phyloP scores from a whole-genome alignment of 2,797 vertebrate genomes.

The Denticeps clupeoides region DNA sequence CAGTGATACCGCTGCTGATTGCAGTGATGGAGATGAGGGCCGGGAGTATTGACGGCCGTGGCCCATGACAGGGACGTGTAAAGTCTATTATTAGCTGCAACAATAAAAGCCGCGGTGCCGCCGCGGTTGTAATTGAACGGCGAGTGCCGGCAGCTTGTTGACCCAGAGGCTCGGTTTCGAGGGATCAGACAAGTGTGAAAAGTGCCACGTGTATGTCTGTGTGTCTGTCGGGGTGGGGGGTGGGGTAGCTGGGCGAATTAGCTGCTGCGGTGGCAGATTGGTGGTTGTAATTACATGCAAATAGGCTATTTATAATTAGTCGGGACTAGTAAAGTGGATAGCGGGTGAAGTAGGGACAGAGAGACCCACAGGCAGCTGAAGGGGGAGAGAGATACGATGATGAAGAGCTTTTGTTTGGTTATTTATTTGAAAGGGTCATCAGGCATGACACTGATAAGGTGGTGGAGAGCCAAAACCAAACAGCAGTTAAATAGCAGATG shows the following conservation, averaged over 20 bases:
- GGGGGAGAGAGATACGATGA: not conserved
- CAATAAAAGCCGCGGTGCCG: conserved; percentile 37
- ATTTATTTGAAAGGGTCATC: too few species aligned
- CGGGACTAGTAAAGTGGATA: conserved; percentile 2
- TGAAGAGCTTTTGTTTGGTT: too few species aligned
- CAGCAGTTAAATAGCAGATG: too few species aligned
- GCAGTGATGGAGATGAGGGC: conserved; percentile 44
- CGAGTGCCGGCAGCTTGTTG: conserved; percentile 28
- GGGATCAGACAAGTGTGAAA: conserved; percentile 18
- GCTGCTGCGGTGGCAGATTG: not conserved
- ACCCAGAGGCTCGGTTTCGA: conserved; percentile 12
- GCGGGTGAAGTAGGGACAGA: not conserved
- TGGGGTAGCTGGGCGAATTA: not conserved
- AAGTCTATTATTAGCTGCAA: conserved; percentile 49
- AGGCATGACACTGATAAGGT: too few species aligned
- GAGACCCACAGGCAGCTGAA: not conserved
- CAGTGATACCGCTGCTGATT: conserved; percentile 50
- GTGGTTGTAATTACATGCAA: conserved; percentile 7
- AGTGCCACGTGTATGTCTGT: not conserved
- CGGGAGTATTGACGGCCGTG: conserved; percentile 39
- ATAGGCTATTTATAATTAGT: conserved; percentile 22
- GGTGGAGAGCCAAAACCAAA: too few species aligned
- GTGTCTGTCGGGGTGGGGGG: not conserved
- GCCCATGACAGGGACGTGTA: conserved; percentile 41
- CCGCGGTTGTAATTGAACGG: conserved; percentile 47